A percentile compares a stretch with the other conserved stretches of the same genome.
These are phyloP conservation scores for Brenthis ino DNA, from an alignment of 2,888 invertebrate genomes.

Conservation along the genomic window DNA sequence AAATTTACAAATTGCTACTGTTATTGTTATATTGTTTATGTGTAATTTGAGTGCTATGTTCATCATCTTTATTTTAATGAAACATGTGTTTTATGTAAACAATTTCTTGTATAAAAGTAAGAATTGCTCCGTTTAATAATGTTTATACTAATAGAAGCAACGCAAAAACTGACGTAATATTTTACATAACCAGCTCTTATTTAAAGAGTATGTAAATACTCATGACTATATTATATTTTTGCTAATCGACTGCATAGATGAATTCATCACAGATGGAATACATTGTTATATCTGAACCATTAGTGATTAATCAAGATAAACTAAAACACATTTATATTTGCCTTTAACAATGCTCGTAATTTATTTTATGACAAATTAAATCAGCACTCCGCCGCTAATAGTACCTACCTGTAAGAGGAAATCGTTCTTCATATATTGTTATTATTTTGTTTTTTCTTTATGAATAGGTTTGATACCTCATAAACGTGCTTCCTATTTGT, in stretches of 20 bases:
- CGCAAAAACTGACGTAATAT: conserved; percentile 20
- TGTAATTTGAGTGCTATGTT: too few species aligned
- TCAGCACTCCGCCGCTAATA: too few species aligned
- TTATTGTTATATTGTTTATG: too few species aligned
- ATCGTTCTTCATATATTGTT: too few species aligned
- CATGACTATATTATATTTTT: conserved; percentile 14
- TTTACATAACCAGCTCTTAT: conserved; percentile 10
- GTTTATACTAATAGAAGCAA: conserved; percentile 7
- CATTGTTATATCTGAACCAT: conserved; percentile 1
- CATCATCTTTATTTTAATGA: conserved; percentile 2
- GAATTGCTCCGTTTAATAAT: conserved; percentile 1
- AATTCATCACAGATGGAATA: conserved; percentile 7
- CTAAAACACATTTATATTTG: not conserved
- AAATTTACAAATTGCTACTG: too few species aligned
- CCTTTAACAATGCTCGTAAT: not conserved
- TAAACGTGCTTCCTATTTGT: conserved; percentile 38
- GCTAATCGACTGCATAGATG: conserved; percentile 19
- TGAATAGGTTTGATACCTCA: conserved; percentile 16
- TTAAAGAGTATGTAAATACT: conserved; percentile 15
- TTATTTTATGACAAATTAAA: not conserved
- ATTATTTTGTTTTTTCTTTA: too few species aligned
- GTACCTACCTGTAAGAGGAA: too few species aligned
- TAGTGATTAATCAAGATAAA: conserved; percentile 8
- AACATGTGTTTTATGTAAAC: conserved; percentile 13
- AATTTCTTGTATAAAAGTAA: conserved; percentile 3